phyloP scores from a whole-genome alignment of 2,888 invertebrate genomes.

The Zaprionus obscuricornis region DNA sequence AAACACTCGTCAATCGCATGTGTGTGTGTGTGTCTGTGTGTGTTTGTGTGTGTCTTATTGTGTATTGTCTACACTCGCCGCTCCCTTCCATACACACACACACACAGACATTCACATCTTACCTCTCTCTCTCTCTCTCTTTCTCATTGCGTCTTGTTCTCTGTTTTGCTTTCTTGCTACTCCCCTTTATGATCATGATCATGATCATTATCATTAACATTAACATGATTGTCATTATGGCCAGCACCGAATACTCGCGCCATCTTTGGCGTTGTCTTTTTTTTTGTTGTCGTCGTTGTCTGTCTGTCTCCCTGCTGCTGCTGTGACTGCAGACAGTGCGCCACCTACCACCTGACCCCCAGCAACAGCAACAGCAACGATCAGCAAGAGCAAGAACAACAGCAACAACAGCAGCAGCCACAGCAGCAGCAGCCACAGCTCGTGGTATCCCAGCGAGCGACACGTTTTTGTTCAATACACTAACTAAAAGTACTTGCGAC shows the following conservation, averaged over 20 bases:
- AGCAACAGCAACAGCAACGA: constrained; percentile 32
- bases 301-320: constrained; percentile 17
- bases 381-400: constrained; percentile 12
- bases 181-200: constrained; percentile 8
- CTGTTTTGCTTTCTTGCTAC: too few species aligned
- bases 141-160: background rate
- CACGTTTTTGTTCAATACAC: constrained; percentile 32
- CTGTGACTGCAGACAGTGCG: constrained; percentile 62
- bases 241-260: constrained; percentile 56
- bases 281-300: constrained; percentile 37
- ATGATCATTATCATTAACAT: constrained; percentile 10
- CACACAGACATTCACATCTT: background rate
- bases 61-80: constrained; percentile 20
- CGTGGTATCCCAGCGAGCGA: constrained; percentile 21
- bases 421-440: constrained; percentile 19
- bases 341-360: constrained; percentile 60
- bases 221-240: constrained; percentile 17
- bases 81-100: too few species aligned
- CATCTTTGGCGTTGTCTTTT: constrained; percentile 67
- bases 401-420: constrained; percentile 16
- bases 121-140: background rate
- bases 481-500: background rate
- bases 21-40: constrained; percentile 56
- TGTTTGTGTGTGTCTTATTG: constrained; percentile 45
- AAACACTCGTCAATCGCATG: too few species aligned